Evolutionary conservation across 2,888 invertebrate species (phyloP), one percentile per base, ranked within the genome.

Genomic region (Eilema griseolum): DNA sequence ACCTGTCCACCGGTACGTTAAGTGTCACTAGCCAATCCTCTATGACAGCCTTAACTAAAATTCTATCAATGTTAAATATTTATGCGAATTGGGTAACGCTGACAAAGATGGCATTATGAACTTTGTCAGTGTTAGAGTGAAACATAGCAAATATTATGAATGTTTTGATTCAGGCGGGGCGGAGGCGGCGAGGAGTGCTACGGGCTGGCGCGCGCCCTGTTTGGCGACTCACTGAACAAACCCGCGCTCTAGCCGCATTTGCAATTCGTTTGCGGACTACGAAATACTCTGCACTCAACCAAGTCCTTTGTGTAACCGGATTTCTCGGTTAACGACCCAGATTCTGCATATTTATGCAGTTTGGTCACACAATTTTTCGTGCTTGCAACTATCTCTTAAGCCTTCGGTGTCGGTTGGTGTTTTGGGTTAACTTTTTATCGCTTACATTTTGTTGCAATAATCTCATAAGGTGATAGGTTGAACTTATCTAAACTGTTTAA

Each of bases 251-350:
- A 79, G 85, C 88, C 85, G 88, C 89, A 90, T 91, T 91, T 90
- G 90, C 90, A 89, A 89, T 90, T 91, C 91, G 91, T 90, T 91
- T 91, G 89, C 84, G 83, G 90, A 89, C 90, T 90, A 86, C 91
- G 86, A 90, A 91, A 90, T 90, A 89, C 88, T 90, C 89, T 84
- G 86, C 89, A 86, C 87, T 86, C 87, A 82, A 89, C 89, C 86
- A 87, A 91, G 88, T 89, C 90, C 92, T 92, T 92, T 90, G 91
- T 90, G 90, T 90, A 88, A 91, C 89, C 86, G 88, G 89, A 91
- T 93, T 92, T 92, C 87, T 88, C 89, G 87, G 90, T 89, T 92
- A 91, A 93, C 91, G 93, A 92, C 91, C 90, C 86, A 89, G 86
- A 87, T 87, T 88, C 87, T 89, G 90, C 86, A 90, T 89, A 89